These are phyloP conservation scores for Cryptoprocta ferox DNA, from an alignment of 2,797 vertebrate species.

Conservation along the genomic window DNA sequence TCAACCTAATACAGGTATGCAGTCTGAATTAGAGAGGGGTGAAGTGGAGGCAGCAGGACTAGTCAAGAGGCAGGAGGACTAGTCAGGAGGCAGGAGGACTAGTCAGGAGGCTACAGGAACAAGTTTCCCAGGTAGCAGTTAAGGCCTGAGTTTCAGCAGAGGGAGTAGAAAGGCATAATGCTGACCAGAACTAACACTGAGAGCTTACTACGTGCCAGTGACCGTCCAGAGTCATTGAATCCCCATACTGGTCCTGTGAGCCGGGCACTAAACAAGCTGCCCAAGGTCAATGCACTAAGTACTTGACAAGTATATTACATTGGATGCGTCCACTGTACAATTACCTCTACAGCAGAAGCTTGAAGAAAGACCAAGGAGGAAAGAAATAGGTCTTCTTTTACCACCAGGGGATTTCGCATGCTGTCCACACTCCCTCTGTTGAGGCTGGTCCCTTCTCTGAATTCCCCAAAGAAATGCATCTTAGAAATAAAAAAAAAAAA, in stretches of 20 bases:
- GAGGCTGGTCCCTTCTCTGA: not conserved
- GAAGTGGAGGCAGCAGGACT: not conserved
- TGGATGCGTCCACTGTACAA: not conserved
- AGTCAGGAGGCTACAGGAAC: not conserved
- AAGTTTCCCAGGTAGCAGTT: not conserved
- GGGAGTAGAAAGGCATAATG: not conserved
- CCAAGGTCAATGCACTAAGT: not conserved
- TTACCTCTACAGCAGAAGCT: not conserved
- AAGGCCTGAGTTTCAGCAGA: not conserved
- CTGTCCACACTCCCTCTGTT: not conserved
- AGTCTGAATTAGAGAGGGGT: not conserved
- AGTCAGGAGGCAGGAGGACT: not conserved
- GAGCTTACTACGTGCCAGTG: rapidly evolving
- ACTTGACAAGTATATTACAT: not conserved
- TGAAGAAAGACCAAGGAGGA: not conserved
- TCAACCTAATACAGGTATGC: not conserved
- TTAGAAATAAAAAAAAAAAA: not conserved
- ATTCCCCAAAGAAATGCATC: not conserved
- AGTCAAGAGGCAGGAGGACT: not conserved
- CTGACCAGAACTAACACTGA: not conserved
- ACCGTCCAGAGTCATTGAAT: not conserved
- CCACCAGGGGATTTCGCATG: not conserved
- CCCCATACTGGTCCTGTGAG: not conserved
- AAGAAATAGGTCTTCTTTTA: not conserved
- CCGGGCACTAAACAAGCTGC: not conserved